Evolutionary conservation across 1,140 invertebrate species (phyloP).

Genomic region (Aradophagus sp.): DNA sequence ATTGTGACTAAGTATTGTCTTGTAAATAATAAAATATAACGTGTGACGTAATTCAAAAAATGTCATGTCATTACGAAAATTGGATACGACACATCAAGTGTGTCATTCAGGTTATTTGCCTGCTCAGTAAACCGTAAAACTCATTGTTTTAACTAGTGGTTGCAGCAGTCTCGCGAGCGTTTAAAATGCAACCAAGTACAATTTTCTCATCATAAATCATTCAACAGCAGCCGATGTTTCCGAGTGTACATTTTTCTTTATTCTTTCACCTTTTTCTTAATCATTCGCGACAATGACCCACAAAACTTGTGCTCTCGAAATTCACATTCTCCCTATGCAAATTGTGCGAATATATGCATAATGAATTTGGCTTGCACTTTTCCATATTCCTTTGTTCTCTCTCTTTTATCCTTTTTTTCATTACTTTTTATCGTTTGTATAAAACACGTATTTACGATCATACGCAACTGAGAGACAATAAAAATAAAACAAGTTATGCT

Average conservation of each 20-base stretch:
- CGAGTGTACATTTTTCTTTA: constrained; percentile 23
- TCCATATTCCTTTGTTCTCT: no score
- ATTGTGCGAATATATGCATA: constrained; percentile 1
- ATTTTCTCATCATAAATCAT: constrained; percentile 49
- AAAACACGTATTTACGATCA: no score
- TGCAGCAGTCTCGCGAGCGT: constrained; percentile 6
- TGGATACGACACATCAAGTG: constrained; percentile 20
- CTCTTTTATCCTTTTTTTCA: no score
- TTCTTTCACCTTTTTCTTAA: no score
- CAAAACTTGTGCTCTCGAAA: constrained; percentile 6
- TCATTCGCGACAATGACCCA: constrained; percentile 32
- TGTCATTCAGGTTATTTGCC: constrained; percentile 40
- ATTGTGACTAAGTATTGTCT: constrained; percentile 30
- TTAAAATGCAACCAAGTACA: constrained; percentile 9
- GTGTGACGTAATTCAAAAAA: constrained; percentile 11
- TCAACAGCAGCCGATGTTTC: constrained; percentile 24
- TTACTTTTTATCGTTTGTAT: no score
- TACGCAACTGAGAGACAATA: no score
- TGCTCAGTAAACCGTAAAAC: constrained; percentile 44
- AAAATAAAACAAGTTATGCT: no score
- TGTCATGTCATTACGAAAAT: constrained; percentile 17
- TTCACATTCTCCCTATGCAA: constrained; percentile 31
- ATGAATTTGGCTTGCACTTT: no score
- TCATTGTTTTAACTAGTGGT: constrained; percentile 49
- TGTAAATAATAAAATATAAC: constrained; percentile 17